These are phyloP conservation scores for Clarias platycephalus DNA, from an alignment of 2,797 vertebrate species.

Conservation along the genomic window DNA sequence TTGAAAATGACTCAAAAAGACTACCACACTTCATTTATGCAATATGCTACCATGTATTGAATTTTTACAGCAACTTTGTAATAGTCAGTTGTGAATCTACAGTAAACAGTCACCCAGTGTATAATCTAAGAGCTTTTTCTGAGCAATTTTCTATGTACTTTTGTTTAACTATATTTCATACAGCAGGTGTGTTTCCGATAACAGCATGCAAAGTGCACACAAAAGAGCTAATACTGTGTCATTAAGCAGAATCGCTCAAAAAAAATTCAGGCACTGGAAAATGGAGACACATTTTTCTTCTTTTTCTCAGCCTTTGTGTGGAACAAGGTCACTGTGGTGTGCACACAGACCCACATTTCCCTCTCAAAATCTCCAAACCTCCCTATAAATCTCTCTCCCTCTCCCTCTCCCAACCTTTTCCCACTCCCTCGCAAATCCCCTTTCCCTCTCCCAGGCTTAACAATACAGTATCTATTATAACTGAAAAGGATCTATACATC, in stretches of 20 bases:
- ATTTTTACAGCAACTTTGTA: background rate
- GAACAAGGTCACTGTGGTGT: background rate
- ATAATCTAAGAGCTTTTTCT: background rate
- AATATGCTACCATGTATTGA: background rate
- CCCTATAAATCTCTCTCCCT: background rate
- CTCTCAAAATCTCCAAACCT: background rate
- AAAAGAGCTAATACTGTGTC: background rate
- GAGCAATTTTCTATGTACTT: background rate
- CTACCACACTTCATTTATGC: background rate
- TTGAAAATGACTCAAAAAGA: background rate
- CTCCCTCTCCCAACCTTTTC: background rate
- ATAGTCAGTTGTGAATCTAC: background rate
- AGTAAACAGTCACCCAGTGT: background rate
- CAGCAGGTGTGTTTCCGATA: background rate
- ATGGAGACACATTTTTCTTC: background rate
- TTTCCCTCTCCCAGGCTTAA: background rate
- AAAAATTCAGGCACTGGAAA: background rate
- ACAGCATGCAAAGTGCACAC: background rate
- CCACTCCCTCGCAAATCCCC: background rate
- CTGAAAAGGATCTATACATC: background rate
- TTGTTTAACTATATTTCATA: background rate
- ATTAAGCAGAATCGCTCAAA: background rate
- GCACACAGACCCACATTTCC: background rate
- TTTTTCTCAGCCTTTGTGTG: background rate
- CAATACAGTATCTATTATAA: background rate